These are phyloP conservation scores for Notolabrus celidotus DNA, from an alignment of 2,797 vertebrate genomes.

Conservation along the genomic window DNA sequence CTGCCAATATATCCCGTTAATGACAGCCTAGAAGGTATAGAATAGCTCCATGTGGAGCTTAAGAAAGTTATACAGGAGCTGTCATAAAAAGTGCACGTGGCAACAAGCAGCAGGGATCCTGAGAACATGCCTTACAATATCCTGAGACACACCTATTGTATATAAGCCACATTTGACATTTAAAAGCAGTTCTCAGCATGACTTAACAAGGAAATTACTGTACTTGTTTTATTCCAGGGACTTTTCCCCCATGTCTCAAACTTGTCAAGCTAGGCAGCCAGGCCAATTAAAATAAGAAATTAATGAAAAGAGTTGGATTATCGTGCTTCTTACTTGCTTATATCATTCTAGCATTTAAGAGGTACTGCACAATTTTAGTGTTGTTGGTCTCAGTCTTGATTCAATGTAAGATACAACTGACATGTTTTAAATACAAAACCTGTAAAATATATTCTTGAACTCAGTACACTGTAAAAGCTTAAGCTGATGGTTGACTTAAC, in stretches of 20 bases:
- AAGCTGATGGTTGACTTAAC: background rate
- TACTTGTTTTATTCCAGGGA: background rate
- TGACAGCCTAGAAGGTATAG: background rate
- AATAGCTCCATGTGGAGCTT: conserved; percentile 8
- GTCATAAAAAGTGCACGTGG: background rate
- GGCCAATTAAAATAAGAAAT: conserved; percentile 15
- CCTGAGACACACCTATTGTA: background rate
- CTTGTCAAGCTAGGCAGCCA: conserved; percentile 9
- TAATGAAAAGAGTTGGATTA: conserved; percentile 24
- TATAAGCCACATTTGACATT: conserved; percentile 15
- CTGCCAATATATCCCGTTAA: background rate
- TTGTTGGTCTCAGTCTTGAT: background rate
- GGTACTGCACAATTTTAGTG: background rate
- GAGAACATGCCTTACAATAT: conserved; percentile 9
- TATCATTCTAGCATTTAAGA: conserved; percentile 22
- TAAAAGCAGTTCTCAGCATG: conserved; percentile 13
- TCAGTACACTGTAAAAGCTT: background rate
- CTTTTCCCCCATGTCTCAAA: conserved; percentile 9
- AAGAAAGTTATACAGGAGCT: conserved; percentile 34
- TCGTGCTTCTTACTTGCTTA: conserved; percentile 29
- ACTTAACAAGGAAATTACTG: background rate
- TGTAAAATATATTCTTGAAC: background rate
- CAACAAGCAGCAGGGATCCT: conserved; percentile 16
- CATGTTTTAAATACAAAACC: background rate
- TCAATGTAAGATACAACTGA: background rate